Percentiles rank a stretch among this genome's conserved stretches.
These are phyloP conservation scores for Nesoenas mayeri DNA, from an alignment of 2,113 vertebrate genomes.

Conservation along the genomic window DNA sequence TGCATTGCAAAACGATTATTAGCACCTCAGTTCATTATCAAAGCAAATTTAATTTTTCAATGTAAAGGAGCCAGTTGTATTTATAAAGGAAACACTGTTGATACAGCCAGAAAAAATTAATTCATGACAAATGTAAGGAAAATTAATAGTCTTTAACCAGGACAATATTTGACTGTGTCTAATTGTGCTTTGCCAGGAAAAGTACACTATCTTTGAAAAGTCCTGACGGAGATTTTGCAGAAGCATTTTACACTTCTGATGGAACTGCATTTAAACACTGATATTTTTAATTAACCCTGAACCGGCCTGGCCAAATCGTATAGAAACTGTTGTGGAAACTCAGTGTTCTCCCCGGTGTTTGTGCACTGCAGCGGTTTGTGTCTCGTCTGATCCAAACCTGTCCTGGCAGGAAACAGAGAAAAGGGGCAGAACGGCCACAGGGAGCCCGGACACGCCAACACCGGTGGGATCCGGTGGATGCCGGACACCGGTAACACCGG, in stretches of 20 bases:
- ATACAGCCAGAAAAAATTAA: slow-evolving; percentile 70
- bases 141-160: slow-evolving; percentile 76
- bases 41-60: slow-evolving; percentile 75
- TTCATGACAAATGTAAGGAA: slow-evolving; percentile 71
- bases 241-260: slow-evolving; percentile 8
- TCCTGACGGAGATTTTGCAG: neutral
- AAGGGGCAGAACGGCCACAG: rapidly evolving
- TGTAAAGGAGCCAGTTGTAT: slow-evolving; percentile 59
- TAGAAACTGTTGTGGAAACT: neutral
- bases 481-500: too few relatives aligned
- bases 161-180: slow-evolving; percentile 73
- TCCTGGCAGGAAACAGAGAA: neutral
- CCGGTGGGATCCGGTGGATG: too few relatives aligned
- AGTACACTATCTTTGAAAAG: neutral
- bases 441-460: neutral
- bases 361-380: neutral
- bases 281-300: neutral
- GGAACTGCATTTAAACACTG: slow-evolving; percentile 21
- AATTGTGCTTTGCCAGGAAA: slow-evolving; percentile 67
- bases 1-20: slow-evolving; percentile 75
- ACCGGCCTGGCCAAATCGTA: neutral
- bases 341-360: neutral
- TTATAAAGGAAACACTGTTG: slow-evolving; percentile 71
- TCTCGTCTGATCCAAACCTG: neutral
- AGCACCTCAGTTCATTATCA: slow-evolving; percentile 73